These are phyloP conservation scores for Meloidogyne exigua DNA, from an alignment of 1,140 invertebrate genomes.

Conservation along the genomic window DNA sequence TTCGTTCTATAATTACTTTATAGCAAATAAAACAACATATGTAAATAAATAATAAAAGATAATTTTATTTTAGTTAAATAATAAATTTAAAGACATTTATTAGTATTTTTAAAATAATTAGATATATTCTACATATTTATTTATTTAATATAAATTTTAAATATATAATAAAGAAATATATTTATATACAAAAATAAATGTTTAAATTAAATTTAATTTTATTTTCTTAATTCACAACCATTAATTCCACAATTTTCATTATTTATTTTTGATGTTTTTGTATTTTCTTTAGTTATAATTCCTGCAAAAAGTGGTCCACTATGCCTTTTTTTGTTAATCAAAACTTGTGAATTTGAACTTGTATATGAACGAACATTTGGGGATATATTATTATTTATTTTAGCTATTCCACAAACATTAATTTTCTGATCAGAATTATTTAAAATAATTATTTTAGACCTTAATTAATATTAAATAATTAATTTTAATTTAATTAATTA, in stretches of 20 bases:
- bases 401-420: neutral
- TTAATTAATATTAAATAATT: neutral
- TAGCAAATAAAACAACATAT: neutral
- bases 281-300: neutral
- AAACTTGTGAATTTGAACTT: neutral
- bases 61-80: neutral
- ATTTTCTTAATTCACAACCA: slow-evolving; percentile 1
- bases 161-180: no score
- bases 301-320: neutral
- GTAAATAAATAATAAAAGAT: neutral
- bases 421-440: neutral
- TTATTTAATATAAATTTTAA: no score
- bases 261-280: neutral
- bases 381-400: neutral
- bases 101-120: no score
- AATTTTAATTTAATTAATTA: neutral
- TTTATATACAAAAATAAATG: no score
- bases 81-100: no score
- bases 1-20: neutral
- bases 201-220: neutral
- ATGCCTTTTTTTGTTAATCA: neutral
- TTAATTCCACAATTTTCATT: slow-evolving; percentile 2
- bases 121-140: no score
- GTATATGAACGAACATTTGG: neutral
- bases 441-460: neutral